A percentile compares a stretch with the other conserved stretches of the same genome.
These are phyloP conservation scores for Elephantulus edwardii DNA, from an alignment of 2,113 vertebrate genomes.

Conservation along the genomic window DNA sequence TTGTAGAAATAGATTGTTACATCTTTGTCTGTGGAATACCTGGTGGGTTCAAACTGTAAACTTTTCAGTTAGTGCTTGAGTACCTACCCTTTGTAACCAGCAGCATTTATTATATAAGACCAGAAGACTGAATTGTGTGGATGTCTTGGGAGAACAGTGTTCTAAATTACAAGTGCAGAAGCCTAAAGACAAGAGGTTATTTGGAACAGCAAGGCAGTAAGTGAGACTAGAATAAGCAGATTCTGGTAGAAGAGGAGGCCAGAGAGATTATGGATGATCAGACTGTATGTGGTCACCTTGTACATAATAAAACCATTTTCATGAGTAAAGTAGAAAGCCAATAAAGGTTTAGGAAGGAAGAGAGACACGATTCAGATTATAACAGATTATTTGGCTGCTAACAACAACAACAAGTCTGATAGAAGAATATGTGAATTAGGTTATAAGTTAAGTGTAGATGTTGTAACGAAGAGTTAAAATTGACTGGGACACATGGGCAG, in stretches of 20 bases:
- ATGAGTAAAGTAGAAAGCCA: not conserved
- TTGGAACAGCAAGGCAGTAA: not conserved
- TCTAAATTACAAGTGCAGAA: not conserved
- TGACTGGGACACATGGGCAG: not conserved
- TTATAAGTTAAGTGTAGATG: not conserved
- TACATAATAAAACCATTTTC: not conserved
- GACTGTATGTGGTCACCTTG: not conserved
- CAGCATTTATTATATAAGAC: not conserved
- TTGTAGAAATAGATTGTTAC: too few species aligned
- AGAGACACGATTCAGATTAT: not conserved
- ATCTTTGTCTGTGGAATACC: not conserved
- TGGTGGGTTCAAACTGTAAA: not conserved
- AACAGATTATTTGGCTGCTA: not conserved
- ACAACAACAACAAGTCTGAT: not conserved
- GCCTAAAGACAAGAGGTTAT: not conserved
- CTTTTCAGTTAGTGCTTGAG: not conserved
- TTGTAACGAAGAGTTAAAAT: constrained; percentile 2
- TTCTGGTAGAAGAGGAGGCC: not conserved
- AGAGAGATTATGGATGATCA: not conserved
- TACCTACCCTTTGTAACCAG: not conserved
- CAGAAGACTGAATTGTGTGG: not conserved
- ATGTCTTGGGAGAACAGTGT: not conserved
- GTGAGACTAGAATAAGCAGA: not conserved
- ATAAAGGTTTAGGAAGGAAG: not conserved
- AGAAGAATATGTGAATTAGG: not conserved